Base-by-base conservation (phyloP, 2,888 invertebrate species). In the Strigamia transsilvanica region DNA sequence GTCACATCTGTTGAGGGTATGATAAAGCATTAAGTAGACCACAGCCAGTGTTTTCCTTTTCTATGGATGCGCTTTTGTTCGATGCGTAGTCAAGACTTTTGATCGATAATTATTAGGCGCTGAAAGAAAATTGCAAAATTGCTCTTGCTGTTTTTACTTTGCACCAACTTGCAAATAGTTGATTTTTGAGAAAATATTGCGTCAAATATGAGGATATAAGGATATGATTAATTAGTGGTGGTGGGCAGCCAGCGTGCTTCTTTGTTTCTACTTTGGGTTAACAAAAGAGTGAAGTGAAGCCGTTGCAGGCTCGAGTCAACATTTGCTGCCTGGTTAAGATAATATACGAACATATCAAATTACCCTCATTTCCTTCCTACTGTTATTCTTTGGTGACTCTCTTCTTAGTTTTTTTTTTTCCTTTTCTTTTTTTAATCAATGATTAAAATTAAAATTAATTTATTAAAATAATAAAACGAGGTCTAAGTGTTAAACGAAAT, bases 1-100 rank as follows among this genome's bases (percentile, higher is more conserved):
- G 73, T 73, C 73, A 73, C 73, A 73, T 73, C 73, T 73, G 73
- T 73, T 73, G 73, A 73, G 73, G 73, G 73, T 73, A 73, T 73
- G 73, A 73, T 73, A 73, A 73, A 73, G 73, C 73, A 73, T 73
- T 73, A 73, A 73, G 27, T 27, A 73, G 73, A 73, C 73, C 73
- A n/a, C 73, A 73, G 73, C 73, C 73, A 73, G 32, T 73, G 73
- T 73, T 73, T 73, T 73, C 73, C 32, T 73, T 73, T 32, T 73
- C 73, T 73, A 32, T 73, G 73, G 56, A 56, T 73, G 73, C 13
- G 32, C 73, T 73, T 73, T 73, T 73, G 73, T 73, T 73, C 10
- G 18, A 18, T 3, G 56, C 6, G 56, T 56, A n/a, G 27, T 15
- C 73, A 32, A 23, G 51, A 51, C 7, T 51, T 51, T 32, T 73